Percentiles rank a stretch among this genome's conserved stretches.
These are phyloP conservation scores for Clarias magur DNA, from an alignment of 2,113 vertebrate species.

Conservation along the genomic window DNA sequence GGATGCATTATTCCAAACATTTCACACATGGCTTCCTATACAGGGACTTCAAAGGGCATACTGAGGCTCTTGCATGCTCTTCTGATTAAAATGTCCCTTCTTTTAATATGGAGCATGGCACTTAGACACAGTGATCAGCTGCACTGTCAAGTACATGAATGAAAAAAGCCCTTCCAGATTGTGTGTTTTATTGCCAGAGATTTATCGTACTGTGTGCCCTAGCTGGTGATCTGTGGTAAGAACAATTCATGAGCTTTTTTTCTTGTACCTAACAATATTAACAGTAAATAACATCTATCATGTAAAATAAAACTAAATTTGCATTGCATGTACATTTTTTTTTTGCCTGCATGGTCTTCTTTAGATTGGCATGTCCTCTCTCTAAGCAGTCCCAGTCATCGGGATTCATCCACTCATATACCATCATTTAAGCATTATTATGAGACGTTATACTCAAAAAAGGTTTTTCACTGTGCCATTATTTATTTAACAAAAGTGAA, in stretches of 20 bases:
- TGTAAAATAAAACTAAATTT: background rate
- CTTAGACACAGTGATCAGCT: conserved; percentile 57
- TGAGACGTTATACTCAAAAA: no score
- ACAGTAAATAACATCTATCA: background rate
- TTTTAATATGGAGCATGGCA: conserved; percentile 62
- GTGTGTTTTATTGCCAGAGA: conserved; percentile 52
- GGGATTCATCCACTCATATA: background rate
- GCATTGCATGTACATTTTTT: background rate
- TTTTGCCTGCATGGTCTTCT: background rate
- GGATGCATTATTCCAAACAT: conserved; percentile 63
- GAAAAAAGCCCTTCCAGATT: conserved; percentile 53
- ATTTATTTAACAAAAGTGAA: no score
- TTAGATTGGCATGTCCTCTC: background rate
- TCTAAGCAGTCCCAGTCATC: background rate
- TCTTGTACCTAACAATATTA: background rate
- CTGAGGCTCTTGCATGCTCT: conserved; percentile 50
- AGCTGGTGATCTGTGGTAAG: conserved; percentile 14
- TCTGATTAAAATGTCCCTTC: conserved; percentile 60
- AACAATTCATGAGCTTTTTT: background rate
- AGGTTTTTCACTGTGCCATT: no score
- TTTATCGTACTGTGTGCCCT: conserved; percentile 10
- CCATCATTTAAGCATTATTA: background rate
- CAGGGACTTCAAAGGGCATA: conserved; percentile 62
- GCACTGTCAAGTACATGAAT: conserved; percentile 67
- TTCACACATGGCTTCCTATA: conserved; percentile 65